Percentiles rank a stretch among this genome's conserved stretches.
These are phyloP conservation scores for Motacilla alba DNA, from an alignment of 2,113 vertebrate species.

Conservation along the genomic window DNA sequence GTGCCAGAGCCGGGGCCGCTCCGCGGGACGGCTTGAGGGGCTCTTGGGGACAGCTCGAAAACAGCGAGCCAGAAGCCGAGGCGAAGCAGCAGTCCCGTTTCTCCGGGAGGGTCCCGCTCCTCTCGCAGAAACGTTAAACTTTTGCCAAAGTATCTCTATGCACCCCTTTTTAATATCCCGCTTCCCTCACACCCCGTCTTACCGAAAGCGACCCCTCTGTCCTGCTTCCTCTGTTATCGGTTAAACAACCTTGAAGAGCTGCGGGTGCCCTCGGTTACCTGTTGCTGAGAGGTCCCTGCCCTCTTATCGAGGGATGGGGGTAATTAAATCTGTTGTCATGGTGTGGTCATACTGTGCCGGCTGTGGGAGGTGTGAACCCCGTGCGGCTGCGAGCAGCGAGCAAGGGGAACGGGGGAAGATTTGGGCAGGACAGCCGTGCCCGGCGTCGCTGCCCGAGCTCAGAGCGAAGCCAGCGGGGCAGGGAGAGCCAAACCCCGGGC, in stretches of 20 bases:
- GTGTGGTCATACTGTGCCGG: background rate
- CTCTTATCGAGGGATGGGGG: background rate
- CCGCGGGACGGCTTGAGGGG: background rate
- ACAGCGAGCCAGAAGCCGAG: background rate
- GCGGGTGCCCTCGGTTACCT: background rate
- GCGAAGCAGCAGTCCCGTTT: background rate
- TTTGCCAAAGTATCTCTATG: background rate
- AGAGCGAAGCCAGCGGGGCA: background rate
- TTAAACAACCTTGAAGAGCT: background rate
- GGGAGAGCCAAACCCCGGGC: background rate
- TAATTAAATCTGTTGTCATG: background rate
- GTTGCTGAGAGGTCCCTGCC: background rate
- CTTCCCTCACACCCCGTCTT: background rate
- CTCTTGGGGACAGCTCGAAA: background rate
- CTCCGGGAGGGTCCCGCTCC: background rate
- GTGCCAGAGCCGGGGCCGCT: background rate
- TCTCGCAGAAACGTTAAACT: background rate
- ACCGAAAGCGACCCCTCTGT: background rate
- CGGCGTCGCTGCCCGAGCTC: background rate
- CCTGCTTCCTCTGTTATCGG: background rate
- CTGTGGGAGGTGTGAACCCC: background rate
- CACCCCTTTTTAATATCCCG: accelerated
- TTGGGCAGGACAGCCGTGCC: background rate
- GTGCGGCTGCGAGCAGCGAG: background rate
- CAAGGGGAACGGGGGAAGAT: background rate